These are phyloP conservation scores for Candidula unifasciata DNA, from an alignment of 2,888 invertebrate genomes.

Conservation along the genomic window DNA sequence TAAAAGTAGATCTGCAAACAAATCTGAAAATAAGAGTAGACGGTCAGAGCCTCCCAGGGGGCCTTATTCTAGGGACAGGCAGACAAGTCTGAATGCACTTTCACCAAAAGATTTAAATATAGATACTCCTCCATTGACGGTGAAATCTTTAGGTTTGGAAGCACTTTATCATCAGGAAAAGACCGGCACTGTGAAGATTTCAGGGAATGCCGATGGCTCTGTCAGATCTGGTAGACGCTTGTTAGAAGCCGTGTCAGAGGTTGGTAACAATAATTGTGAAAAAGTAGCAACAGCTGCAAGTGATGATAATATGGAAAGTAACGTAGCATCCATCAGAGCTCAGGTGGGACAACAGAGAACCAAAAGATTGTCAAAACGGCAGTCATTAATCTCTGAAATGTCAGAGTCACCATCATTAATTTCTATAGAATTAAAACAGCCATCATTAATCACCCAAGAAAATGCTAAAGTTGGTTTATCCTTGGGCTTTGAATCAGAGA, in stretches of 20 bases:
- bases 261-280: not conserved
- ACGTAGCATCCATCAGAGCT: too few relatives aligned
- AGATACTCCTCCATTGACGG: not conserved
- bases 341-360: not conserved
- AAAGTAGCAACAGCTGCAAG: too few relatives aligned
- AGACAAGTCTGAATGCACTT: not conserved
- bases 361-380: not conserved
- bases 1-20: not conserved
- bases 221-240: not conserved
- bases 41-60: not conserved
- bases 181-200: not conserved
- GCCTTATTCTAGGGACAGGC: not conserved
- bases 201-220: not conserved
- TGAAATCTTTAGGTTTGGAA: not conserved
- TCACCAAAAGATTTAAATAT: constrained; percentile 37
- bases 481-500: too few relatives aligned
- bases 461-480: too few relatives aligned
- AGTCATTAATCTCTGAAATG: not conserved
- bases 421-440: too few relatives aligned
- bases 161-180: too few relatives aligned
- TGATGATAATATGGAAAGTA: not conserved
- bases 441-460: too few relatives aligned
- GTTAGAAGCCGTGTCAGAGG: not conserved
- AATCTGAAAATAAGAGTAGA: not conserved
- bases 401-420: too few relatives aligned